Evolutionary conservation across 2,113 vertebrate species (phyloP).

Genomic region (Nicator chloris): DNA sequence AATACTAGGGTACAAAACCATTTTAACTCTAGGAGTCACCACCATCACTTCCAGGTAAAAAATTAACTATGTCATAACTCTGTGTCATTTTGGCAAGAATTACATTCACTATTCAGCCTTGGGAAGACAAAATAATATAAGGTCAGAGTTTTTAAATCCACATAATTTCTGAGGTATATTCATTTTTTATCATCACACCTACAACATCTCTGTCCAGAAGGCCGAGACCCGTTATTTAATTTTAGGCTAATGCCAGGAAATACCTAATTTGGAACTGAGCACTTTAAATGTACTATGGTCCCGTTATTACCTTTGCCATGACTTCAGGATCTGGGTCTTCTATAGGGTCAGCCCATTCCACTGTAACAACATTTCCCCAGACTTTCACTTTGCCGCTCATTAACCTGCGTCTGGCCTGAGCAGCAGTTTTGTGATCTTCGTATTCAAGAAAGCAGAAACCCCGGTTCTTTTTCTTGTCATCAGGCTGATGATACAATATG

Average conservation of each 20-base stretch:
- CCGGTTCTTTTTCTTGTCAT: slow-evolving; percentile 98
- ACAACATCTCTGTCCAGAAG: neutral
- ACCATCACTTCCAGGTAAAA: neutral
- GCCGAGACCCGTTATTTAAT: neutral
- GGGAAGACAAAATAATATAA: neutral
- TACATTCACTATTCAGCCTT: neutral
- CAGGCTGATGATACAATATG: slow-evolving; percentile 96
- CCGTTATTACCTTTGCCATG: slow-evolving; percentile 91
- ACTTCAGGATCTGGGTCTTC: slow-evolving; percentile 98
- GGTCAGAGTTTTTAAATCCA: neutral
- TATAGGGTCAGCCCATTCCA: slow-evolving; percentile 99
- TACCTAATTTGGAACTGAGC: neutral
- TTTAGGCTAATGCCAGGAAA: neutral
- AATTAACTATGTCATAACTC: neutral
- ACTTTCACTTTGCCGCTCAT: slow-evolving; percentile 99
- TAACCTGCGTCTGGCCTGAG: slow-evolving; percentile 92
- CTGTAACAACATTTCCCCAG: slow-evolving; percentile 96
- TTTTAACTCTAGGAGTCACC: neutral
- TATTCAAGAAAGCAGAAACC: slow-evolving; percentile 99
- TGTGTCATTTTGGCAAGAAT: neutral
- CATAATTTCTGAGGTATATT: neutral
- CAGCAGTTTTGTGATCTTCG: slow-evolving; percentile 98
- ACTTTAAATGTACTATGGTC: neutral
- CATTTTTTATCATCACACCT: neutral
- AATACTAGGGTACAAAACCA: neutral